phyloP scores from a whole-genome alignment of 1,140 invertebrate genomes.

The Ceratoteleas bidentatus region DNA sequence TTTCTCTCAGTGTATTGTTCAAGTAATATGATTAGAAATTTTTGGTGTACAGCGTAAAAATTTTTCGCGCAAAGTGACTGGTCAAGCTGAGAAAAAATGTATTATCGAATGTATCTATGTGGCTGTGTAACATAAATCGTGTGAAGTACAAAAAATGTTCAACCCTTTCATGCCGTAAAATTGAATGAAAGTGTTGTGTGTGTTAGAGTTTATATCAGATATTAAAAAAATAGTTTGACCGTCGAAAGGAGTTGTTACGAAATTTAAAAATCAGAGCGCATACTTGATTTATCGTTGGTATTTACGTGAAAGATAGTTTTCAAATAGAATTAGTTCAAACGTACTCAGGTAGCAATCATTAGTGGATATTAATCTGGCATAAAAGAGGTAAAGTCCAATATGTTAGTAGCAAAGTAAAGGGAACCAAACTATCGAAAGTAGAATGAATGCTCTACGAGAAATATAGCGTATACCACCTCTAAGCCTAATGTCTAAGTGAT shows the following conservation, averaged over 20 bases:
- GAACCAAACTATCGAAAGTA: conserved; percentile 62
- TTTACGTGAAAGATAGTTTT: conserved; percentile 2
- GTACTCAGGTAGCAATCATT: conserved; percentile 30
- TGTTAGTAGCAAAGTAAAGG: conserved; percentile 64
- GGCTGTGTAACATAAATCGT: conserved; percentile 62
- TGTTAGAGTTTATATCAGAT: conserved; percentile 32
- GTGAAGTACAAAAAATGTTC: conserved; percentile 55
- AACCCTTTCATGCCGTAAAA: conserved; percentile 65
- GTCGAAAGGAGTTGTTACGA: conserved; percentile 5
- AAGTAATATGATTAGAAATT: too few species aligned
- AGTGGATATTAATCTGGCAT: conserved; percentile 49
- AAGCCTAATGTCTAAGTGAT: conserved; percentile 64
- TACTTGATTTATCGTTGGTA: conserved; percentile 8
- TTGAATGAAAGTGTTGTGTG: conserved; percentile 53
- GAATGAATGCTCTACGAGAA: conserved; percentile 67
- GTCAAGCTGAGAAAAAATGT: conserved; percentile 66
- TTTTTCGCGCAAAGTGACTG: conserved; percentile 50
- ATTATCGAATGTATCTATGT: conserved; percentile 56
- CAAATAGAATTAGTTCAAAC: conserved; percentile 17
- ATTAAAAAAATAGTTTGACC: conserved; percentile 16
- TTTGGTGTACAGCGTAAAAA: too few species aligned
- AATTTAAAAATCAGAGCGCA: conserved; percentile 14
- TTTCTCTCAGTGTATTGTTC: too few species aligned
- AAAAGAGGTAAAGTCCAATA: conserved; percentile 63
- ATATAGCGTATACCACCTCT: conserved; percentile 65